These are phyloP conservation scores for Prolemur simus DNA, from an alignment of 2,113 vertebrate genomes.

Conservation along the genomic window DNA sequence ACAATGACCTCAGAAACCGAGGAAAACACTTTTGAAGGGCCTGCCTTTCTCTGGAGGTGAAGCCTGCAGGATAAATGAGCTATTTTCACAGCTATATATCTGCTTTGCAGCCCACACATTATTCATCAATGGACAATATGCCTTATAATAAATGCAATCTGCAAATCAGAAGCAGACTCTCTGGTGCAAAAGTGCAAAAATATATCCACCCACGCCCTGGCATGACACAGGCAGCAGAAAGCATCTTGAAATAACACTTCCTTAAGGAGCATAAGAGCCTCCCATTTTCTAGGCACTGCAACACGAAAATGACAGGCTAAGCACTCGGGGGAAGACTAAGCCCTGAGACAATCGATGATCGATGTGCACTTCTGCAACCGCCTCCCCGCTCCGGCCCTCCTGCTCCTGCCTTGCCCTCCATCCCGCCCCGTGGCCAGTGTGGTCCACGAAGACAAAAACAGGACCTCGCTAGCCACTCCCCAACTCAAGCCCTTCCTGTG, in stretches of 20 bases:
- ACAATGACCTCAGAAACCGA: background rate
- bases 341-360: background rate
- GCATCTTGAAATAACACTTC: slow-evolving; percentile 56
- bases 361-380: accelerated
- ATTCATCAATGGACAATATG: slow-evolving; percentile 55
- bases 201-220: slow-evolving; percentile 66
- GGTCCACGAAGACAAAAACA: background rate
- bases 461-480: too few species aligned
- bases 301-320: background rate
- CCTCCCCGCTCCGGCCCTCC: background rate
- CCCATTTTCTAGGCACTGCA: background rate
- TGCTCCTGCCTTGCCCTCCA: background rate
- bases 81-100: slow-evolving; percentile 61
- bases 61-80: slow-evolving; percentile 36
- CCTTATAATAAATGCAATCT: slow-evolving; percentile 18
- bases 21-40: background rate
- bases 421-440: background rate
- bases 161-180: slow-evolving; percentile 61
- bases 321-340: background rate
- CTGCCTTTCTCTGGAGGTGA: slow-evolving; percentile 2
- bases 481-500: too few species aligned
- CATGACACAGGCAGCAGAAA: slow-evolving; percentile 60
- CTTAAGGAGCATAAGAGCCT: background rate
- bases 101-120: slow-evolving; percentile 45
- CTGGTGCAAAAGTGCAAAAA: slow-evolving; percentile 71